Percentiles rank a stretch among this genome's conserved stretches.
phyloP scores from a whole-genome alignment of 2,113 vertebrate species.

The Bubo blakistoni region DNA sequence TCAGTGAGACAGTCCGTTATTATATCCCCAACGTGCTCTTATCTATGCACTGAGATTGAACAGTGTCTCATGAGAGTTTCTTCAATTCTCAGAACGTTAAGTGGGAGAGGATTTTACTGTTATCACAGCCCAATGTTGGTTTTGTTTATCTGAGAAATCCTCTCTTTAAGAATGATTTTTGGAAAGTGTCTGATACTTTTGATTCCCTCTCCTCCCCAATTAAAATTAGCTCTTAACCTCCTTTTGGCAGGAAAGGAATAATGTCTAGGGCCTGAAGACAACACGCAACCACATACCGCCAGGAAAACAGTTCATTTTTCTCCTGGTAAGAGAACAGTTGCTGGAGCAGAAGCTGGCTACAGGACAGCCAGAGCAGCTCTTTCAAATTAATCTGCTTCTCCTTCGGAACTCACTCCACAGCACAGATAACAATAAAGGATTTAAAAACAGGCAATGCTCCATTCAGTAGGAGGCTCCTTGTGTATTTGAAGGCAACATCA shows the following conservation, averaged over 20 bases:
- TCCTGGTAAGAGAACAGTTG: slow-evolving; percentile 44
- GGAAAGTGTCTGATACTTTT: slow-evolving; percentile 6
- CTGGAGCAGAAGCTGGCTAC: slow-evolving; percentile 38
- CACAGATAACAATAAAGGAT: slow-evolving; percentile 25
- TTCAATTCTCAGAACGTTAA: not conserved
- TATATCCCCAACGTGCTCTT: not conserved
- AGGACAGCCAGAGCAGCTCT: not conserved
- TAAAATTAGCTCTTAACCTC: slow-evolving; percentile 15
- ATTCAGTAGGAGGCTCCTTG: slow-evolving; percentile 20
- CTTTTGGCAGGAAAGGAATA: slow-evolving; percentile 42
- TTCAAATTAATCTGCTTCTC: slow-evolving; percentile 1
- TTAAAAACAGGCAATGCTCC: slow-evolving; percentile 17
- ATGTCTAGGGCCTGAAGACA: slow-evolving; percentile 32
- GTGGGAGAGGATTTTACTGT: not conserved
- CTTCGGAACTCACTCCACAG: not conserved
- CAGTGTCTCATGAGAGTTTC: not conserved
- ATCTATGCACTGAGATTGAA: not conserved
- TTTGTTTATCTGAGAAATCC: not conserved
- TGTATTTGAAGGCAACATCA: slow-evolving; percentile 15
- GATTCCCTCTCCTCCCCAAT: not conserved
- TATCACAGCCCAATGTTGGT: not conserved
- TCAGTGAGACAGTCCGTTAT: not conserved
- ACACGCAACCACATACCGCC: slow-evolving; percentile 15
- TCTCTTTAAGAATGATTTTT: not conserved
- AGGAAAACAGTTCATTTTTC: slow-evolving; percentile 26